A percentile compares a stretch with the other conserved stretches of the same genome.
Evolutionary conservation across 1,140 invertebrate species (phyloP).

Genomic region (Anoplolepis gracilipes): DNA sequence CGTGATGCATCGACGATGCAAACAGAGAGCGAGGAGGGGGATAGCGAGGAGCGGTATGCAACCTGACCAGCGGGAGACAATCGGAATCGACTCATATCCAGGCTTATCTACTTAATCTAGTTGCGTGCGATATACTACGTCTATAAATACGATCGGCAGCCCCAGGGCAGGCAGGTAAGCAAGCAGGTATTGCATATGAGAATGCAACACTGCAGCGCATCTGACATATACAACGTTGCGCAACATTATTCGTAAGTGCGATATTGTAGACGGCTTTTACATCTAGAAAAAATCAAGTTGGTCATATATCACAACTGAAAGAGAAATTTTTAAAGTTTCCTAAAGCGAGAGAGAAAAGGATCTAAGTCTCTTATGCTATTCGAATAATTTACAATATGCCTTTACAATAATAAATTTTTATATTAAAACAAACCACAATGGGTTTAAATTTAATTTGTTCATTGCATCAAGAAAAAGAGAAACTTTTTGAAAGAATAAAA

Average conservation of each 20-base stretch:
- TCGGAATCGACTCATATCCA: slow-evolving; percentile 62
- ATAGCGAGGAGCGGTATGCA: slow-evolving; percentile 12
- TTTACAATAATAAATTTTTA: not conserved
- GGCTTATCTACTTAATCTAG: slow-evolving; percentile 65
- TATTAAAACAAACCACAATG: not conserved
- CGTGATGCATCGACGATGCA: not conserved
- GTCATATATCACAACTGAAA: not conserved
- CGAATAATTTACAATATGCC: not conserved
- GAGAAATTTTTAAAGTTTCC: slow-evolving; percentile 33
- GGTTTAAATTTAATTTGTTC: slow-evolving; percentile 26
- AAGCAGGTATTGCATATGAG: slow-evolving; percentile 19
- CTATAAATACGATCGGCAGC: slow-evolving; percentile 61
- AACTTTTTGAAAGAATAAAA: not conserved
- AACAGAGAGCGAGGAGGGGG: no score
- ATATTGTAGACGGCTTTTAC: slow-evolving; percentile 21
- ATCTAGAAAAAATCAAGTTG: not conserved
- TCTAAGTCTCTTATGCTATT: not conserved
- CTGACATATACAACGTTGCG: slow-evolving; percentile 13
- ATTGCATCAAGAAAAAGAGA: not conserved
- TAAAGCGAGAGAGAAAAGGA: not conserved
- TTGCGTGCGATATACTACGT: slow-evolving; percentile 53
- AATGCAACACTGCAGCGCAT: not conserved
- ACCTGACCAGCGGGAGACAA: slow-evolving; percentile 61
- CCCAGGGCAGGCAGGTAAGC: slow-evolving; percentile 13
- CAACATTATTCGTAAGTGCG: not conserved